Evolutionary conservation across 1,140 invertebrate genomes (phyloP).

Genomic region (Trichonephila clavipes): DNA sequence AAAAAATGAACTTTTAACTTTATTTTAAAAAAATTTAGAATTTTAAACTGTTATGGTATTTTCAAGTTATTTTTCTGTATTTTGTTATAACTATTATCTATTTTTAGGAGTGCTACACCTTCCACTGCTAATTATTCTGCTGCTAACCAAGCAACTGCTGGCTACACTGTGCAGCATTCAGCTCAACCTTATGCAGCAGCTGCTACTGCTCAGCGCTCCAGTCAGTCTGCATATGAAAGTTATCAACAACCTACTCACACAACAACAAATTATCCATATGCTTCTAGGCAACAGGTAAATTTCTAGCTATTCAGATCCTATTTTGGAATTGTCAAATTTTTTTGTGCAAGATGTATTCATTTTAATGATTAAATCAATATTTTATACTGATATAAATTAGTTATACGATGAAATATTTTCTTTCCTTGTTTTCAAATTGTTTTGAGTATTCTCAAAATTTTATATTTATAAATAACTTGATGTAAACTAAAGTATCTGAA

Average conservation of each 20-base stretch:
- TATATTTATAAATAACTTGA: neutral
- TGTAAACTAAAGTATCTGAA: neutral
- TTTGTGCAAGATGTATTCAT: neutral
- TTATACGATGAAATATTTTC: no score
- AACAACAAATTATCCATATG: slow-evolving; percentile 77
- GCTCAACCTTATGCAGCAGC: slow-evolving; percentile 76
- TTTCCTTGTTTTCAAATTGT: no score
- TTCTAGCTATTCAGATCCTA: neutral
- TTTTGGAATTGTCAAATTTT: neutral
- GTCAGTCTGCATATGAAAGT: slow-evolving; percentile 76
- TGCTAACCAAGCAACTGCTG: slow-evolving; percentile 73
- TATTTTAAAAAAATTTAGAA: no score
- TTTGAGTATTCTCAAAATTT: neutral
- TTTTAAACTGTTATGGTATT: no score
- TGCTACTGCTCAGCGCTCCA: slow-evolving; percentile 72
- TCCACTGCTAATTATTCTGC: slow-evolving; percentile 59
- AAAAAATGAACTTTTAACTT: no score
- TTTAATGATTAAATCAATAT: no score
- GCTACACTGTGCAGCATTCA: slow-evolving; percentile 76
- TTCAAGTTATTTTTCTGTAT: no score
- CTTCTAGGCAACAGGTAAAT: slow-evolving; percentile 75
- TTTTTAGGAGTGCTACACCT: slow-evolving; percentile 63
- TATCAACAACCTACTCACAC: slow-evolving; percentile 71
- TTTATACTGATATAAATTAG: no score
- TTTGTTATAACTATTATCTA: no score